These are phyloP conservation scores for Brachycybe producta DNA, from an alignment of 2,888 invertebrate species.

Conservation along the genomic window DNA sequence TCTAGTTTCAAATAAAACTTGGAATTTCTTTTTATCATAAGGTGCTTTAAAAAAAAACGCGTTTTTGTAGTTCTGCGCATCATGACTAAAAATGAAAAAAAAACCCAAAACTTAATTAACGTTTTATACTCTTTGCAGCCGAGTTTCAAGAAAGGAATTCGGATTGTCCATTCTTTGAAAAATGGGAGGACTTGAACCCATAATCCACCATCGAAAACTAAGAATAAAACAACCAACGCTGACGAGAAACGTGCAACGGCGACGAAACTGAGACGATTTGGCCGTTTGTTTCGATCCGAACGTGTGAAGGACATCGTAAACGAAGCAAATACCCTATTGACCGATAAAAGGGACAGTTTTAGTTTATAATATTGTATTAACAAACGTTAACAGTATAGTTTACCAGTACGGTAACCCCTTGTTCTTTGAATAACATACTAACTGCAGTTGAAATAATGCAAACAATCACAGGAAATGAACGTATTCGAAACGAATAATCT, in stretches of 20 bases:
- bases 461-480: background rate
- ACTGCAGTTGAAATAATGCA: conserved; percentile 40
- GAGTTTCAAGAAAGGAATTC: conserved; percentile 58
- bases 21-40: background rate
- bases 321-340: background rate
- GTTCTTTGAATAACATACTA: conserved; percentile 85
- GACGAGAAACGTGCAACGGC: no score
- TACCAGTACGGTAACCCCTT: conserved; percentile 78
- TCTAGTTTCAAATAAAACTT: conserved; percentile 7
- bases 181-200: conserved; percentile 60
- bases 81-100: no score
- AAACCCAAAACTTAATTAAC: conserved; percentile 22
- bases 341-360: background rate
- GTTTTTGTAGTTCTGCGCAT: no score
- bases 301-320: background rate
- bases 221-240: conserved; percentile 45
- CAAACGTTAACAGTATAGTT: conserved; percentile 23
- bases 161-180: conserved; percentile 87
- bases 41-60: conserved; percentile 17
- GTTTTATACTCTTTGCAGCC: conserved; percentile 54
- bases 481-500: background rate
- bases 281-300: conserved; percentile 28
- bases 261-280: no score
- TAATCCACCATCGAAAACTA: conserved; percentile 55
- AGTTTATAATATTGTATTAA: background rate